Evolutionary conservation across 2,113 vertebrate species (phyloP).

Genomic region (Steatornis caripensis): DNA sequence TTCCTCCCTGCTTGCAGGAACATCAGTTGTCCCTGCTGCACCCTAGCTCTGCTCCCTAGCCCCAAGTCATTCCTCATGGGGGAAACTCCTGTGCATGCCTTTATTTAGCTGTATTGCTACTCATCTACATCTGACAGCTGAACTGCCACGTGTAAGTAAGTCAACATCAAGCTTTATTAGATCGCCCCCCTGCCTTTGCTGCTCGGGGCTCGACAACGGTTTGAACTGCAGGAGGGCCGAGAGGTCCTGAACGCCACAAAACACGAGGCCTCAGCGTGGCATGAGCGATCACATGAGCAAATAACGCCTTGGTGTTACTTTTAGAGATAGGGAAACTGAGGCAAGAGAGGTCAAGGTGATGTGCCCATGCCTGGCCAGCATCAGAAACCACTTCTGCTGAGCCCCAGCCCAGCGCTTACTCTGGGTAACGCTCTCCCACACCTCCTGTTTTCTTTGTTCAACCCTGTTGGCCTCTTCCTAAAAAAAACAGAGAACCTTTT

Average conservation of each 20-base stretch:
- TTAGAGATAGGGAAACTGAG: background rate
- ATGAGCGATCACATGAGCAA: accelerated
- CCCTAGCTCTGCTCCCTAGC: background rate
- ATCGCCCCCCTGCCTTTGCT: background rate
- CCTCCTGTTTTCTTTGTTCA: background rate
- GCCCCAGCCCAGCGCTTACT: accelerated
- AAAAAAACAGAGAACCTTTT: background rate
- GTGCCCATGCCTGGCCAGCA: accelerated
- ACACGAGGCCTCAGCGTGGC: accelerated
- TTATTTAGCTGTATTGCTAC: background rate
- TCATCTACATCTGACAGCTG: background rate
- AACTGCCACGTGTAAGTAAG: background rate
- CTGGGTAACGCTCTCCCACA: accelerated
- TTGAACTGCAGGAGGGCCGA: background rate
- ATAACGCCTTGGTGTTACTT: background rate
- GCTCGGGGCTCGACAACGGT: accelerated
- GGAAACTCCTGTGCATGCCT: background rate
- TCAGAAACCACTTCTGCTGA: background rate
- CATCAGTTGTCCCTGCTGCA: accelerated
- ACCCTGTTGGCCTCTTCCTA: background rate
- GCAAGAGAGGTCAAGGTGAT: accelerated
- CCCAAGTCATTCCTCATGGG: background rate
- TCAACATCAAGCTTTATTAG: background rate
- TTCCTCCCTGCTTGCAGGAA: background rate
- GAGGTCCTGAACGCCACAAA: background rate